A percentile compares a stretch with the other conserved stretches of the same genome.
Conservation (phyloP, 1,140 invertebrate genomes). For the Formica exsecta region DNA sequence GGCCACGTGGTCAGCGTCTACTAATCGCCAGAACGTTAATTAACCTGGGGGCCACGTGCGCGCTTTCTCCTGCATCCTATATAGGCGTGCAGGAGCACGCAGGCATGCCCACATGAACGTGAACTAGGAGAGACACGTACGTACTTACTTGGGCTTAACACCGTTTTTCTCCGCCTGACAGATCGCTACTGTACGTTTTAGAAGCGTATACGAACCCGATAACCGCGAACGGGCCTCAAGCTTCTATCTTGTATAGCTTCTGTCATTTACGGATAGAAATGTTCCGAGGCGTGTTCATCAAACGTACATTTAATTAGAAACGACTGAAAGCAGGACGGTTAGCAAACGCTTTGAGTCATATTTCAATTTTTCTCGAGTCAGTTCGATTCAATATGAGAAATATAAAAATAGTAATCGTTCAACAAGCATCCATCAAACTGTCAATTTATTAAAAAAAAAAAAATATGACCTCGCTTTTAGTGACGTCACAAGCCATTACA, state of each 20-base stretch:
- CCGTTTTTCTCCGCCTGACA: slow-evolving; percentile 75
- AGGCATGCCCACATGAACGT: slow-evolving; percentile 21
- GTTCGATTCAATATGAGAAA: neutral
- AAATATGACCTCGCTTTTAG: slow-evolving; percentile 1
- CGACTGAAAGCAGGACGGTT: slow-evolving; percentile 43
- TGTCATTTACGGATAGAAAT: slow-evolving; percentile 69
- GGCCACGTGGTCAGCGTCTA: slow-evolving; percentile 70
- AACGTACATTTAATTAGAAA: slow-evolving; percentile 62
- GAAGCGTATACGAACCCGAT: slow-evolving; percentile 67
- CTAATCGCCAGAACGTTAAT: slow-evolving; percentile 75
- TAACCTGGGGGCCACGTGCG: slow-evolving; percentile 78
- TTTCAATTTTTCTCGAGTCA: neutral
- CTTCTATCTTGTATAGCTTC: slow-evolving; percentile 49
- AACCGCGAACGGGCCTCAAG: slow-evolving; percentile 44
- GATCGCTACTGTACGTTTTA: slow-evolving; percentile 76
- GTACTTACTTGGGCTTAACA: slow-evolving; percentile 52
- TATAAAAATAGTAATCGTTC: neutral
- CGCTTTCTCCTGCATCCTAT: slow-evolving; percentile 74
- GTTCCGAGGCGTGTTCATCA: slow-evolving; percentile 54
- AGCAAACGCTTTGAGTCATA: neutral
- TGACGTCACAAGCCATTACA: slow-evolving; percentile 12
- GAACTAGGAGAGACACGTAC: slow-evolving; percentile 39
- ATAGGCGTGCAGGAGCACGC: slow-evolving; percentile 33
- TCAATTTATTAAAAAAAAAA: neutral
- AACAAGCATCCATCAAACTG: neutral